These are phyloP conservation scores for Trachymyrmex cornetzi DNA, from an alignment of 1,140 invertebrate species.

Conservation along the genomic window DNA sequence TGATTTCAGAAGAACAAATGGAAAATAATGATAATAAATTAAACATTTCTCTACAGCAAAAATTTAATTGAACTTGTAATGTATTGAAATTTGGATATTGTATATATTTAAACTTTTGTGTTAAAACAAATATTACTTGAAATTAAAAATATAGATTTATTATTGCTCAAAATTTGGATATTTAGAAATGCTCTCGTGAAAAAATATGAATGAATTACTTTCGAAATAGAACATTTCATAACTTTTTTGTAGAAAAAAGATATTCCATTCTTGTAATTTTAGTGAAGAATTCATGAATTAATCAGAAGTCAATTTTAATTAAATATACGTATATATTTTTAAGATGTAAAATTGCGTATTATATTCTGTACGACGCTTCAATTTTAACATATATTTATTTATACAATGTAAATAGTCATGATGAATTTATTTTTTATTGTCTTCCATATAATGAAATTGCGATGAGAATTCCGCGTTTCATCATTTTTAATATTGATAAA, in stretches of 20 bases:
- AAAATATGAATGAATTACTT: not conserved
- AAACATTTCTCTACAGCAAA: not conserved
- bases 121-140: not conserved
- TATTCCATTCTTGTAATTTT: not conserved
- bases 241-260: not conserved
- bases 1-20: too few relatives aligned
- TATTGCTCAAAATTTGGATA: not conserved
- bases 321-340: not conserved
- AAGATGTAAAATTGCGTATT: not conserved
- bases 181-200: not conserved
- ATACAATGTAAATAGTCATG: not conserved
- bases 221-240: not conserved
- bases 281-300: not conserved
- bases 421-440: conserved; percentile 1
- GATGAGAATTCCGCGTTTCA: not conserved
- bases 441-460: not conserved
- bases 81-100: not conserved
- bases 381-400: not conserved
- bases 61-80: not conserved
- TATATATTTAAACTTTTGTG: not conserved
- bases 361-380: not conserved
- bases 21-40: too few relatives aligned
- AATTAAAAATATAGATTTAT: not conserved
- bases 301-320: not conserved
- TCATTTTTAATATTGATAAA: not conserved